Percentiles rank a stretch among this genome's conserved stretches.
phyloP scores from a whole-genome alignment of 2,797 vertebrate species.

The Trichosurus vulpecula region DNA sequence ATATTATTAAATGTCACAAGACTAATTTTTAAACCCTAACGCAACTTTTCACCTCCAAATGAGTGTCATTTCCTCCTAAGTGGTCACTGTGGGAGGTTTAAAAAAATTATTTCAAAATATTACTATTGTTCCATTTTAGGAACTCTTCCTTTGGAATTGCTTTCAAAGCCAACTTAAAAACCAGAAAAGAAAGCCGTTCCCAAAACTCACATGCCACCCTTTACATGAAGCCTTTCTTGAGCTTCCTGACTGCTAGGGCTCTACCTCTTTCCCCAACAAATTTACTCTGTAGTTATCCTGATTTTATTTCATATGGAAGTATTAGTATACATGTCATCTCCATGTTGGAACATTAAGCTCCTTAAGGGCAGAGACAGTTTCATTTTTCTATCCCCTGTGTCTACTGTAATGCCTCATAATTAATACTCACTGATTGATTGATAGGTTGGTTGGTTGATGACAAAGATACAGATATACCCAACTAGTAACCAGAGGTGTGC shows the following conservation, averaged over 20 bases:
- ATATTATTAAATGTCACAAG: background rate
- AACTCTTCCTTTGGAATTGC: background rate
- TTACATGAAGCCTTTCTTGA: background rate
- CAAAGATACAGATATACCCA: background rate
- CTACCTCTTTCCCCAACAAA: background rate
- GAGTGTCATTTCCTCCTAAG: background rate
- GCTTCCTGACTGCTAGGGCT: background rate
- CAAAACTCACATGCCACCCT: background rate
- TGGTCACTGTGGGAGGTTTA: background rate
- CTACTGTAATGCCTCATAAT: background rate
- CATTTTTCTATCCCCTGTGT: background rate
- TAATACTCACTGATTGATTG: background rate
- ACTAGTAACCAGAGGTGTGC: background rate
- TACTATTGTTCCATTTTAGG: background rate
- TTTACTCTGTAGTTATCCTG: background rate
- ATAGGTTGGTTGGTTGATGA: too few species aligned
- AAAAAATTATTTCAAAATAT: background rate
- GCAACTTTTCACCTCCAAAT: background rate
- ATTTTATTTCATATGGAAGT: background rate
- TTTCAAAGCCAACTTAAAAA: background rate
- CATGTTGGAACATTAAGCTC: background rate
- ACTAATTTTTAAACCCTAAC: background rate
- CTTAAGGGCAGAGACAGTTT: background rate
- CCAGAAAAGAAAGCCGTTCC: background rate
- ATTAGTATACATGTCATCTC: background rate